Percentiles rank a stretch among this genome's conserved stretches.
Conservation (phyloP, 2,888 invertebrate species). For the Melanargia galathea region DNA sequence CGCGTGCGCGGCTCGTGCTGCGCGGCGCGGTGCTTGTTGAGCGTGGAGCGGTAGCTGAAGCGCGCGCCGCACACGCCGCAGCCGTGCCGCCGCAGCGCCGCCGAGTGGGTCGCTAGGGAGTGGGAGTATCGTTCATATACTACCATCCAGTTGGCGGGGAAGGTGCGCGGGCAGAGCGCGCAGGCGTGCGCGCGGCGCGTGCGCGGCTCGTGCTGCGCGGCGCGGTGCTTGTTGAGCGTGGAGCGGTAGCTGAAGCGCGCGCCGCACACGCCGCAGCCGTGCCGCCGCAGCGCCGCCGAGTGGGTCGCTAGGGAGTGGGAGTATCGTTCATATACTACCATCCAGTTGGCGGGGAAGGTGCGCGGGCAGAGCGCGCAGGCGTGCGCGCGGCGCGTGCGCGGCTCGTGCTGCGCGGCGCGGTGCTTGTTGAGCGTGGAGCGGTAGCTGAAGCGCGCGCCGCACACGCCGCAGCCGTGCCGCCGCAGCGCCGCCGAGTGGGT, state of each 20-base stretch:
- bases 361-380: constrained; percentile 54
- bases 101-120: constrained; percentile 63
- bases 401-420: constrained; percentile 50
- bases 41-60: constrained; percentile 70
- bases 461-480: constrained; percentile 57
- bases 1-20: constrained; percentile 53
- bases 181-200: constrained; percentile 53
- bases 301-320: constrained; percentile 57
- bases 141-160: no score
- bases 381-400: constrained; percentile 50
- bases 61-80: constrained; percentile 58
- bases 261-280: constrained; percentile 60
- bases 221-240: constrained; percentile 67
- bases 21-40: constrained; percentile 62
- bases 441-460: constrained; percentile 65
- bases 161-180: constrained; percentile 51
- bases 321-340: no score
- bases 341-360: constrained; percentile 53
- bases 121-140: no score
- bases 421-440: constrained; percentile 72
- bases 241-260: constrained; percentile 67
- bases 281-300: constrained; percentile 58
- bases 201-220: constrained; percentile 51
- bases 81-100: constrained; percentile 56
- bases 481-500: constrained; percentile 63